These are phyloP conservation scores for Hydra vulgaris DNA, from an alignment of 30 jellyfish, hydroid and myxozoan species.

Conservation along the genomic window DNA sequence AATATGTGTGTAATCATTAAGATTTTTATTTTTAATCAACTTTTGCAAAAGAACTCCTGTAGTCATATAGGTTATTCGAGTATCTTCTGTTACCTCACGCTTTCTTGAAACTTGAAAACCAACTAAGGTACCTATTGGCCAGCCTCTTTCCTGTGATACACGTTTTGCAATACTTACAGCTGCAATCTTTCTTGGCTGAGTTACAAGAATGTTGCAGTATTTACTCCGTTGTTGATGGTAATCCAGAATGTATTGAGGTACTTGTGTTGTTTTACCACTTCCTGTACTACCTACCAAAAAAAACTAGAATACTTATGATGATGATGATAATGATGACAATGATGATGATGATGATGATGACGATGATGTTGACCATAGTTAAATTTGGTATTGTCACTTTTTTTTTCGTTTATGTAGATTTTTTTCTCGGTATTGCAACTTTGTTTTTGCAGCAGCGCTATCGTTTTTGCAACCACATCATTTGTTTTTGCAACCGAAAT, in stretches of 20 bases:
- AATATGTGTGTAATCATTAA: constrained; percentile 86
- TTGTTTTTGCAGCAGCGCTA: too few relatives aligned
- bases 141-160: constrained; percentile 70
- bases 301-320: too few relatives aligned
- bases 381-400: too few relatives aligned
- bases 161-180: constrained; percentile 93
- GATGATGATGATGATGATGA: not conserved
- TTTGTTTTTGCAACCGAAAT: too few relatives aligned
- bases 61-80: constrained; percentile 88
- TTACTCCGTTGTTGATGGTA: constrained; percentile 42
- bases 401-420: too few relatives aligned
- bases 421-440: too few relatives aligned
- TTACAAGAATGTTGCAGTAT: constrained; percentile 91
- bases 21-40: constrained; percentile 43
- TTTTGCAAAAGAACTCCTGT: constrained; percentile 93
- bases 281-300: constrained; percentile 86
- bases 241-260: constrained; percentile 92
- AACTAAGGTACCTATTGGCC: constrained; percentile 93
- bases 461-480: too few relatives aligned
- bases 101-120: constrained; percentile 92
- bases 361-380: not conserved
- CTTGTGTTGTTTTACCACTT: constrained; percentile 98
- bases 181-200: constrained; percentile 98
- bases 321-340: too few relatives aligned
- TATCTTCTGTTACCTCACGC: constrained; percentile 70